Base-by-base conservation (phyloP, 2,888 invertebrate species). In the Athripsodes cinereus region DNA sequence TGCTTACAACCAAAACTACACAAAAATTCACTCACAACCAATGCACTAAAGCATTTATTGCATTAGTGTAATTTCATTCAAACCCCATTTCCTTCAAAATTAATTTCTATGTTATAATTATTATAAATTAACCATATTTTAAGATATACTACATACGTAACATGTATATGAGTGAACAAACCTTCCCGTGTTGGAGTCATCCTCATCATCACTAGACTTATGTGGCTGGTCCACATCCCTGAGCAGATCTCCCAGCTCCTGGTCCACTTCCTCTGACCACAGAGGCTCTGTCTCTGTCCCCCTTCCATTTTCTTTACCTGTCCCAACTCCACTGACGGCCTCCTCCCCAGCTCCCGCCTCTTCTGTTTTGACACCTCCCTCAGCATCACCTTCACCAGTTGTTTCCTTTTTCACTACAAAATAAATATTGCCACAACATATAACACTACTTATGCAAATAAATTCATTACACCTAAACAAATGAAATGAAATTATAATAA, bases 201-300 rank as follows among this genome's bases (percentile, higher is more conserved):
- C 82, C 0, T 81, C 83, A 66, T 86, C 85, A 64, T 84, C 86
- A 63, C 86, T 87, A 64, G 85, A 88, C 64, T 87, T 88, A 64
- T 84, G 85, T 2, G 85, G 82, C 0, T 77, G 75, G 64, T 84
- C 86, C 22, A 82, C 85, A 69, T 85, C 86, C 13, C 87, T 81
- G 34, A 90, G 73, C 55, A 90, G 76, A 67, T 89, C 89, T 3
- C 89, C 88, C 60, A 90, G 78, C 70, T 89, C 89, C 68, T 90
- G 90, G 69, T 90, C 89, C 26, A 90, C 88, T 70, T 89, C 89
- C 22, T 87, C 88, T 90, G 90, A 90, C 57, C 88, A 68, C 67
- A 88, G 87, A 66, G 88, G 88, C 65, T 86, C 85, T 59, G 74
- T 81, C 26, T 75, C 72, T 35, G 78, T 84, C 22, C 75, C 75